These are phyloP conservation scores for Tridacna gigas DNA, from an alignment of 2,888 invertebrate species.

Conservation along the genomic window DNA sequence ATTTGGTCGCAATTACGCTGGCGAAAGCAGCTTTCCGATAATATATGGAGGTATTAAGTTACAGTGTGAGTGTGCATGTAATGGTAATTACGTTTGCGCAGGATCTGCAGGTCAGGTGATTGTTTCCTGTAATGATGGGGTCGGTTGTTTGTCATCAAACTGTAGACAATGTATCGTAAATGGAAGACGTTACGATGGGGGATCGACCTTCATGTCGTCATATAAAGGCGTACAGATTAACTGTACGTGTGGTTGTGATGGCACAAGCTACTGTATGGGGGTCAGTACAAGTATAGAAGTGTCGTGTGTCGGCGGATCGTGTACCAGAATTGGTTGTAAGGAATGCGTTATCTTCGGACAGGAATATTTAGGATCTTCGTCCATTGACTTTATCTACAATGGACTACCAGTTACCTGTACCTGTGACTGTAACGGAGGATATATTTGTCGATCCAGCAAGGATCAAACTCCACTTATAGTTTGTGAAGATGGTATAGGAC, in stretches of 20 bases:
- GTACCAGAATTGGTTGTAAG: slow-evolving; percentile 51
- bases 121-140: slow-evolving; percentile 45
- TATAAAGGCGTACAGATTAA: slow-evolving; percentile 57
- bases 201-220: slow-evolving; percentile 42
- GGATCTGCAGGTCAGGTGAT: slow-evolving; percentile 33
- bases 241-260: slow-evolving; percentile 62
- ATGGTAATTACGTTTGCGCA: slow-evolving; percentile 48
- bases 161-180: slow-evolving; percentile 54
- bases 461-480: slow-evolving; percentile 33
- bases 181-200: slow-evolving; percentile 42
- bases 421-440: slow-evolving; percentile 59
- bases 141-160: slow-evolving; percentile 48
- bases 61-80: slow-evolving; percentile 56
- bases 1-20: slow-evolving; percentile 43
- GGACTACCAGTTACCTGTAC: slow-evolving; percentile 45
- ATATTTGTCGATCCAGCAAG: slow-evolving; percentile 36
- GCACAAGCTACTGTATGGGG: slow-evolving; percentile 54
- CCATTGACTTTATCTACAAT: slow-evolving; percentile 50
- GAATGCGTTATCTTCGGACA: slow-evolving; percentile 57
- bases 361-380: slow-evolving; percentile 47
- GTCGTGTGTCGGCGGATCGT: slow-evolving; percentile 48
- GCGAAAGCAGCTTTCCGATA: slow-evolving; percentile 46
- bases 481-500: slow-evolving; percentile 49
- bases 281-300: slow-evolving; percentile 55
- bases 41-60: slow-evolving; percentile 46